Conservation (phyloP, 1,140 invertebrate species). For the Drosophila melanica region DNA sequence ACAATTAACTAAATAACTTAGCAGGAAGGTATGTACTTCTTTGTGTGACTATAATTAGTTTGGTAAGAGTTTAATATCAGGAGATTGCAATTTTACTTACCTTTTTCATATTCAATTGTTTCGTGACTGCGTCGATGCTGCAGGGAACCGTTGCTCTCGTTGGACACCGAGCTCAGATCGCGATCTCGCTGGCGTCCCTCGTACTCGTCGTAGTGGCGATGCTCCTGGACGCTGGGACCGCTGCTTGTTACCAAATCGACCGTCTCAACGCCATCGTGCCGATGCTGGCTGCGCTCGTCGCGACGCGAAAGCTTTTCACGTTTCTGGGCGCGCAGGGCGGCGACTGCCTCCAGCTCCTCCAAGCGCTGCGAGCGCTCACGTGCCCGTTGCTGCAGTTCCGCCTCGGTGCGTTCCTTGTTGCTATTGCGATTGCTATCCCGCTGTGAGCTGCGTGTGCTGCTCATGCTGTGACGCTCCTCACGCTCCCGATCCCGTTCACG, state of each 20-base stretch:
- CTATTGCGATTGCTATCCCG: conserved; percentile 42
- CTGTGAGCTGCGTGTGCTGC: conserved; percentile 50
- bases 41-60: no score
- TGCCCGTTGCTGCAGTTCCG: conserved; percentile 54
- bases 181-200: conserved; percentile 78
- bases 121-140: conserved; percentile 84
- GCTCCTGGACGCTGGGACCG: conserved; percentile 50
- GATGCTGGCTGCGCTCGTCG: conserved; percentile 57
- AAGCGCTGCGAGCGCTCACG: conserved; percentile 59
- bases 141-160: conserved; percentile 84
- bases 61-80: no score
- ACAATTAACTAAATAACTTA: no score
- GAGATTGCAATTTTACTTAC: conserved; percentile 61
- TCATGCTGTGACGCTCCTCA: conserved; percentile 51
- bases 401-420: conserved; percentile 57
- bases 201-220: conserved; percentile 71
- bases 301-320: conserved; percentile 61
- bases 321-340: conserved; percentile 36
- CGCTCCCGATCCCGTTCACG: conserved; percentile 53
- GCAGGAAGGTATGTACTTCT: no score
- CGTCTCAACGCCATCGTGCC: conserved; percentile 62
- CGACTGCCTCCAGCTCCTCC: conserved; percentile 52
- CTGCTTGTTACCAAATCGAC: conserved; percentile 57
- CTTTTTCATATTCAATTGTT: conserved; percentile 85
- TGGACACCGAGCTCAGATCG: conserved; percentile 83